phyloP scores from a whole-genome alignment of 2,888 invertebrate genomes.

The Amblyteles armatorius region DNA sequence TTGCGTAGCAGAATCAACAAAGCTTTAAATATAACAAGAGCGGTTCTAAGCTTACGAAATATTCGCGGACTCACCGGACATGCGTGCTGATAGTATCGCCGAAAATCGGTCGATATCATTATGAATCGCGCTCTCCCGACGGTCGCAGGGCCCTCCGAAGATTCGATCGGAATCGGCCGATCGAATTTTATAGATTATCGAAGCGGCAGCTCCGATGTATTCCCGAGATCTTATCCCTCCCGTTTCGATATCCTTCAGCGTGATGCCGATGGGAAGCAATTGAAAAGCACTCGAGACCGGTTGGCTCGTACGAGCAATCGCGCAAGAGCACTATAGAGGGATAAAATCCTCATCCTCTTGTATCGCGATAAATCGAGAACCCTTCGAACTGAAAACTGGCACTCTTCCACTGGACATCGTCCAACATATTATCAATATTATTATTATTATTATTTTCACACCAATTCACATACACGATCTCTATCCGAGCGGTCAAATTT shows the following conservation, averaged over 20 bases:
- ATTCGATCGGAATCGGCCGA: not conserved
- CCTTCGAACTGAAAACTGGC: conserved; percentile 18
- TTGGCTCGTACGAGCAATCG: not conserved
- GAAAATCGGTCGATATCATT: conserved; percentile 63
- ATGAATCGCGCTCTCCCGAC: not conserved
- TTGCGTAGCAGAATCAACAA: not conserved
- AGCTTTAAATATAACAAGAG: conserved; percentile 8
- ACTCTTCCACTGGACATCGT: conserved; percentile 37
- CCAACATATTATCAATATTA: conserved; percentile 25
- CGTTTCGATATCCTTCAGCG: conserved; percentile 1
- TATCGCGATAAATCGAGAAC: conserved; percentile 1
- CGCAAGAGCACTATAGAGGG: conserved; percentile 9
- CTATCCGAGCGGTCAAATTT: not conserved
- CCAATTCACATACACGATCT: conserved; percentile 15
- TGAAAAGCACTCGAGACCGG: not conserved
- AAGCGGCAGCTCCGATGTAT: not conserved
- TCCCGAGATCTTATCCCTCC: conserved; percentile 10
- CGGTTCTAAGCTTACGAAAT: not conserved
- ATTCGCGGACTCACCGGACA: conserved; percentile 54
- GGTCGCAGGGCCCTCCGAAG: not conserved
- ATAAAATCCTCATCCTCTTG: not conserved
- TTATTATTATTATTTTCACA: not conserved
- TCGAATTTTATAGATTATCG: conserved; percentile 6
- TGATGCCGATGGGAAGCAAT: conserved; percentile 6
- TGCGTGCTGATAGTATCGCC: conserved; percentile 58